Percentiles rank a stretch among this genome's conserved stretches.
Conservation (phyloP, 2,113 vertebrate genomes). For the Romanogobio albipinnatus region DNA sequence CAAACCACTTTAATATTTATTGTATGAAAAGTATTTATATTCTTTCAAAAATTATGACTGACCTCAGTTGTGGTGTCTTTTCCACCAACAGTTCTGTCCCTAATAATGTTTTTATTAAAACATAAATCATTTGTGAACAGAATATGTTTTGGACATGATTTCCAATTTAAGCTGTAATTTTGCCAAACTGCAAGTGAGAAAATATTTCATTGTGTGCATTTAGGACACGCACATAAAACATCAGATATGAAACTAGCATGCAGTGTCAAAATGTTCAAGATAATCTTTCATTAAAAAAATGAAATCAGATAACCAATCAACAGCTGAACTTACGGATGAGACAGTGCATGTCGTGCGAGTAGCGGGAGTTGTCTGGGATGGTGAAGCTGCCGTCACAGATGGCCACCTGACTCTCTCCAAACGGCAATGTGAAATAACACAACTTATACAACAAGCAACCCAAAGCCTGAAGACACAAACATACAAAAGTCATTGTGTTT, state of each 20-base stretch:
- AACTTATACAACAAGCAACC: slow-evolving; percentile 97
- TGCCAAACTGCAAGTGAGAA: neutral
- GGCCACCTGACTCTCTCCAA: slow-evolving; percentile 98
- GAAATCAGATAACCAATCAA: neutral
- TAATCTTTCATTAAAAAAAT: too few relatives aligned
- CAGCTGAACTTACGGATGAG: slow-evolving; percentile 75
- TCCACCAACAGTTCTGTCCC: neutral
- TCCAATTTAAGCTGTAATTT: neutral
- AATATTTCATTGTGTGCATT: neutral
- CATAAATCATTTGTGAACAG: neutral
- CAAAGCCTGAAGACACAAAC: slow-evolving; percentile 79
- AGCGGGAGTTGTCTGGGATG: slow-evolving; percentile 95
- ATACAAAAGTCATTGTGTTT: neutral
- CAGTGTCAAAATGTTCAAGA: too few relatives aligned
- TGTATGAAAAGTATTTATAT: neutral
- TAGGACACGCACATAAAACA: too few relatives aligned
- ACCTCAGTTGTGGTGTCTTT: neutral
- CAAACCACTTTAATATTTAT: neutral
- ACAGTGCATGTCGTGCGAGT: slow-evolving; percentile 97
- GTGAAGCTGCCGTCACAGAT: slow-evolving; percentile 98
- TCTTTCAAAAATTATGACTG: neutral
- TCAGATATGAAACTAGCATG: too few relatives aligned
- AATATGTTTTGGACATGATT: neutral
- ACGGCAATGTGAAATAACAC: slow-evolving; percentile 96
- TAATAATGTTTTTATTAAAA: neutral